Conservation (phyloP, 2,113 vertebrate genomes). For the Ctenodactylus gundi region DNA sequence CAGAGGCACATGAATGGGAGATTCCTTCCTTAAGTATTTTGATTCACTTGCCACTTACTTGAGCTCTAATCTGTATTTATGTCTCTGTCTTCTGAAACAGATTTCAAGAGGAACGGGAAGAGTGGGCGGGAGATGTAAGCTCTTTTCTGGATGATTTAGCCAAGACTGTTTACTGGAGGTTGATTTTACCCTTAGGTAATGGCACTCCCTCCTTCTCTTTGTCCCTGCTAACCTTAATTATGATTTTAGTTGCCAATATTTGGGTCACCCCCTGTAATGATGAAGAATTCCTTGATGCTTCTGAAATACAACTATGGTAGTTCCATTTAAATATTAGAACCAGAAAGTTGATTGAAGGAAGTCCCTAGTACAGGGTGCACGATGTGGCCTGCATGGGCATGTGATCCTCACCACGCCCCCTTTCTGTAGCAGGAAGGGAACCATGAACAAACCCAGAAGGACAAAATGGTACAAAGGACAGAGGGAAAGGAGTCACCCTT, state of each 20-base stretch:
- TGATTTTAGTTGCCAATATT: constrained; percentile 38
- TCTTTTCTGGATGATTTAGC: constrained; percentile 40
- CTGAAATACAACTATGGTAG: background rate
- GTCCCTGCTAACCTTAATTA: constrained; percentile 47
- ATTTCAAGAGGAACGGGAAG: constrained; percentile 46
- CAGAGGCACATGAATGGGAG: constrained; percentile 33
- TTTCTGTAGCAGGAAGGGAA: background rate
- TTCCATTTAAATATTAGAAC: background rate
- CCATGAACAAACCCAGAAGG: background rate
- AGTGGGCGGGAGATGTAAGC: background rate
- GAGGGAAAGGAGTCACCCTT: background rate
- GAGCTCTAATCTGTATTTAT: constrained; percentile 56
- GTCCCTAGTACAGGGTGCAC: background rate
- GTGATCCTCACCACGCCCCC: background rate
- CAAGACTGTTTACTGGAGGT: constrained; percentile 42
- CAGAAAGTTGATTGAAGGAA: background rate
- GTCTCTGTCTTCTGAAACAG: constrained; percentile 35
- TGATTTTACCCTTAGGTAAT: constrained; percentile 38
- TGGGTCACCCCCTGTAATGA: background rate
- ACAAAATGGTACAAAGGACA: background rate
- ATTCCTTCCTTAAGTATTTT: constrained; percentile 60
- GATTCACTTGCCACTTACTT: constrained; percentile 49
- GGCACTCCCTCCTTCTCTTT: background rate
- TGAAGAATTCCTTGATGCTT: background rate
- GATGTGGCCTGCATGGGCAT: background rate